A percentile compares a stretch with the other conserved stretches of the same genome.
phyloP scores from a whole-genome alignment of 1,140 invertebrate genomes.

The Calosoma granatense region DNA sequence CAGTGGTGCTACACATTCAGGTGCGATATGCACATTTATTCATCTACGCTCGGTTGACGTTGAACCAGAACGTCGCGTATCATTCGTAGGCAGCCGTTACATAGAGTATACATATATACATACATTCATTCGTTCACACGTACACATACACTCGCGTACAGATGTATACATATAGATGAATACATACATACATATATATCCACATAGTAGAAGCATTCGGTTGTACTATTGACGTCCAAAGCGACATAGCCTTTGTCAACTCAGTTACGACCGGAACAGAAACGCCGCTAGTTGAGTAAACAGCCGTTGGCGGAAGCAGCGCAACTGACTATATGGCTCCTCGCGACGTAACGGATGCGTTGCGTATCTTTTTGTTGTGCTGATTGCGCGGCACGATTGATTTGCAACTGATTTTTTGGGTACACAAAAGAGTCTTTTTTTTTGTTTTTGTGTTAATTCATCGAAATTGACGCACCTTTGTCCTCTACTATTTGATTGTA shows the following conservation, averaged over 20 bases:
- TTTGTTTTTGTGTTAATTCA: background rate
- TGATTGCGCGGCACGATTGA: background rate
- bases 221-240: too few species aligned
- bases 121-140: too few species aligned
- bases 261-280: background rate
- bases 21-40: too few species aligned
- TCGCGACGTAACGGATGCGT: background rate
- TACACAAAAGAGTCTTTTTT: background rate
- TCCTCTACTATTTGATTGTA: background rate
- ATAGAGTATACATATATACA: too few species aligned
- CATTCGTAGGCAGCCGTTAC: too few species aligned
- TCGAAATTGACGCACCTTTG: constrained; percentile 1
- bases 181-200: too few species aligned
- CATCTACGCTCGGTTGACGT: too few species aligned
- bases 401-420: background rate
- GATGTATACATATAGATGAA: too few species aligned
- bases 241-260: background rate
- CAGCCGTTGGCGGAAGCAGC: background rate
- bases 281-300: background rate
- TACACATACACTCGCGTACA: too few species aligned
- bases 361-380: background rate
- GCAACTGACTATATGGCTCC: background rate
- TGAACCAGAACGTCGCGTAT: too few species aligned
- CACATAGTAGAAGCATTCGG: too few species aligned
- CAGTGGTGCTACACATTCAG: too few species aligned